These are phyloP conservation scores for Anthophora plumipes DNA, from an alignment of 2,888 invertebrate species.

Conservation along the genomic window DNA sequence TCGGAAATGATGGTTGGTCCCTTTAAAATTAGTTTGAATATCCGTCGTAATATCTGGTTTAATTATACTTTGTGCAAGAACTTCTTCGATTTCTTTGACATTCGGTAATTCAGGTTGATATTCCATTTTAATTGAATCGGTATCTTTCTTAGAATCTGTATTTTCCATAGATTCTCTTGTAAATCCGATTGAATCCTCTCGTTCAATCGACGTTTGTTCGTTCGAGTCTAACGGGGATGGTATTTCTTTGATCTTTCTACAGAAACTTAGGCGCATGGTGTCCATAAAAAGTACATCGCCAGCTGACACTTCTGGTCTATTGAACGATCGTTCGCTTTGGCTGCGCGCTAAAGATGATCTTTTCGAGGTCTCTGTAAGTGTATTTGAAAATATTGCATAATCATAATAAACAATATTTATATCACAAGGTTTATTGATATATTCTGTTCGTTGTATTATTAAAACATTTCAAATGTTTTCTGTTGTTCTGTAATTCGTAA, in stretches of 20 bases:
- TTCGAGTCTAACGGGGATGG: constrained; percentile 74
- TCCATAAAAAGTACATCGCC: constrained; percentile 90
- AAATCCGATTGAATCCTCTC: background rate
- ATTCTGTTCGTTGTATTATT: background rate
- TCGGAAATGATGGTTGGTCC: constrained; percentile 75
- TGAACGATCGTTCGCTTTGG: constrained; percentile 85
- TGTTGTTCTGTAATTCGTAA: no score
- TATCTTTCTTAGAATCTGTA: background rate
- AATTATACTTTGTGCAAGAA: background rate
- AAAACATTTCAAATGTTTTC: no score
- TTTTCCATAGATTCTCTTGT: background rate
- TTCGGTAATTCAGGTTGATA: background rate
- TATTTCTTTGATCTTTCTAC: constrained; percentile 87
- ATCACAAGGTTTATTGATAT: background rate
- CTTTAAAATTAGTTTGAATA: constrained; percentile 17
- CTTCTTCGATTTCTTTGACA: constrained; percentile 14
- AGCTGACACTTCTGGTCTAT: constrained; percentile 84
- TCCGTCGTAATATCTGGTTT: constrained; percentile 58
- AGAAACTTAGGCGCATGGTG: constrained; percentile 92
- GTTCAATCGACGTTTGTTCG: constrained; percentile 17
- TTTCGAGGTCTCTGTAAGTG: constrained; percentile 60
- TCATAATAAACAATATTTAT: background rate
- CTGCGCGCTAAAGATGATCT: constrained; percentile 80
- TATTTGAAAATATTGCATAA: background rate
- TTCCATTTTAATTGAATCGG: background rate